Evolutionary conservation across 2,797 vertebrate genomes (phyloP).

Genomic region (Otolemur crassicaudatus): DNA sequence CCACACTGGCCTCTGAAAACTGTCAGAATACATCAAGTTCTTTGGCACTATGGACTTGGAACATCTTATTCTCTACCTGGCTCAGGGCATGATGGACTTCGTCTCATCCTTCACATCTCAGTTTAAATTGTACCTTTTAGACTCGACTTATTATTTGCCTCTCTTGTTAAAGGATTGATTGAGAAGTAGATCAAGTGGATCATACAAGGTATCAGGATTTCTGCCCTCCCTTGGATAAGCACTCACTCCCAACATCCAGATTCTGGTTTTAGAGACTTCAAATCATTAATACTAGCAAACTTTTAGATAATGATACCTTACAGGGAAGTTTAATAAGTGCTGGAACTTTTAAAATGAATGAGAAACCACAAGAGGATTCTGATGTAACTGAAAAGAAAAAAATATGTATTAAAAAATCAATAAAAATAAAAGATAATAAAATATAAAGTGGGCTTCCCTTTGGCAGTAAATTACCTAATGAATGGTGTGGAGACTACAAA

Average conservation of each 20-base stretch:
- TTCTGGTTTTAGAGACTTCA: not conserved
- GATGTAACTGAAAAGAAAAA: not conserved
- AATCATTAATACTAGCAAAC: not conserved
- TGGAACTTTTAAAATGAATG: not conserved
- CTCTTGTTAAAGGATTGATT: not conserved
- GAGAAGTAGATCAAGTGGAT: not conserved
- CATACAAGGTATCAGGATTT: not conserved
- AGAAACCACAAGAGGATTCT: not conserved
- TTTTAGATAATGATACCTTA: conserved; percentile 3
- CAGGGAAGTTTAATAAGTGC: not conserved
- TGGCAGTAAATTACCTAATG: not conserved
- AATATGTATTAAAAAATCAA: not conserved
- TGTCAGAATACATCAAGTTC: not conserved
- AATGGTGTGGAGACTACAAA: not conserved
- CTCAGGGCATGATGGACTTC: not conserved
- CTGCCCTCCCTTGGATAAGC: not conserved
- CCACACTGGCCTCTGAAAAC: not conserved
- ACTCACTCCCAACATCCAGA: not conserved
- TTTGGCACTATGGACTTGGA: not conserved
- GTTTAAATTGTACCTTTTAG: not conserved
- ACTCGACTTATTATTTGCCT: not conserved
- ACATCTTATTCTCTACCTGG: not conserved
- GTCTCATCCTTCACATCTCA: not conserved
- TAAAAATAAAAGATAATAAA: not conserved
- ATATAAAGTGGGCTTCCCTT: not conserved